Evolutionary conservation across 2,888 invertebrate species (phyloP).

Genomic region (Rhagonycha fulva): DNA sequence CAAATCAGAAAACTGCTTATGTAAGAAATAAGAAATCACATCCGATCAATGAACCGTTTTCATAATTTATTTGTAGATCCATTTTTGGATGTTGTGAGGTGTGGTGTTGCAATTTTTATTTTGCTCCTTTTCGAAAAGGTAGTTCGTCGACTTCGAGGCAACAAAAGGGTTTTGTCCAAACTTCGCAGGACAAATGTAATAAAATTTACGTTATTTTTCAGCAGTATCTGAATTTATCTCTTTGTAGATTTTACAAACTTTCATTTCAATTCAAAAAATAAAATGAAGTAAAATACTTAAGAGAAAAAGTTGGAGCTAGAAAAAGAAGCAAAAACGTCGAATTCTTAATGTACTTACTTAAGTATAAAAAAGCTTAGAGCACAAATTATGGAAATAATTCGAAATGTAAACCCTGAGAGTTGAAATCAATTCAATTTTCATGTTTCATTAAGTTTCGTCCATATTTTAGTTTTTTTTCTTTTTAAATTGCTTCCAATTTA

Average conservation of each 20-base stretch:
- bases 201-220: background rate
- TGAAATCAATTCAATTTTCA: background rate
- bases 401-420: background rate
- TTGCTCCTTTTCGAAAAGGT: background rate
- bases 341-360: background rate
- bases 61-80: background rate
- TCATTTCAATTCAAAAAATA: background rate
- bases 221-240: background rate
- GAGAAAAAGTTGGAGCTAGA: background rate
- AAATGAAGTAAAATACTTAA: background rate
- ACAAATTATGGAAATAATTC: background rate
- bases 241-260: background rate
- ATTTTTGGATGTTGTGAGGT: background rate
- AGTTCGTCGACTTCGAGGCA: background rate
- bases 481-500: background rate
- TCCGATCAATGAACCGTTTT: slow-evolving; percentile 23
- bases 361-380: background rate
- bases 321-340: background rate
- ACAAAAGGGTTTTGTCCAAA: background rate
- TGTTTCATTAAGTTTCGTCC: background rate
- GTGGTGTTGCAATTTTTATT: background rate
- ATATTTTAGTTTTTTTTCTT: background rate
- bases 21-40: slow-evolving; percentile 20
- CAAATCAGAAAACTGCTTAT: slow-evolving; percentile 8
- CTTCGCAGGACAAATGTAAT: background rate